Evolutionary conservation across 2,888 invertebrate species (phyloP).

Genomic region (Hedychridium roseum): DNA sequence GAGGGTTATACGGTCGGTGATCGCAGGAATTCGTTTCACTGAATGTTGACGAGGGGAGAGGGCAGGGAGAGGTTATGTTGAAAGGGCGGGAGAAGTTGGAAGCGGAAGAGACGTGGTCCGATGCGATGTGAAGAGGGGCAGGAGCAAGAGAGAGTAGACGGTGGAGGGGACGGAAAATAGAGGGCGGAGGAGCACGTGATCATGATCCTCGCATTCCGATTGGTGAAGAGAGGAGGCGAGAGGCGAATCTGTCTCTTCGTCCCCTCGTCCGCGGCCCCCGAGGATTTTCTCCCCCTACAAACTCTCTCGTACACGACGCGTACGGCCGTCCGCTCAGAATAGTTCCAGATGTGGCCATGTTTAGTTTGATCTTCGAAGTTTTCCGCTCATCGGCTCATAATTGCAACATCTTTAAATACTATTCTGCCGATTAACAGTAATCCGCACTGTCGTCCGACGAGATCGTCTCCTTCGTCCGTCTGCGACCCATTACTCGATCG

Average conservation of each 20-base stretch:
- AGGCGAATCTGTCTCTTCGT: too few species aligned
- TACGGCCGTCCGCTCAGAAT: conserved; percentile 55
- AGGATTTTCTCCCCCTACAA: conserved; percentile 31
- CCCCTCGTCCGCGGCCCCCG: conserved; percentile 2
- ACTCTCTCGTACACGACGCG: conserved; percentile 29
- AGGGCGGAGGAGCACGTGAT: conserved; percentile 38
- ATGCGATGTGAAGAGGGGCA: not conserved
- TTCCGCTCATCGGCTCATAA: conserved; percentile 49
- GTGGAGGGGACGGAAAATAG: conserved; percentile 20
- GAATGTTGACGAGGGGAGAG: conserved; percentile 11
- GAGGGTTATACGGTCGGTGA: not conserved
- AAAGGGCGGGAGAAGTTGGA: not conserved
- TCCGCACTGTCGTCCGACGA: too few species aligned
- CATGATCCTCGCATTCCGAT: conserved; percentile 24
- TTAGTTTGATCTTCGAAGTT: conserved; percentile 63
- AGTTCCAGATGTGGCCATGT: conserved; percentile 65
- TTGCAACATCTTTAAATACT: conserved; percentile 40
- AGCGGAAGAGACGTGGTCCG: conserved; percentile 1
- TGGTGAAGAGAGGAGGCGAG: conserved; percentile 38
- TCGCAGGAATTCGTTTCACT: conserved; percentile 31
- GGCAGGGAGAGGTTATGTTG: not conserved
- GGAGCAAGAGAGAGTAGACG: not conserved
- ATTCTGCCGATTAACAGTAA: not conserved
- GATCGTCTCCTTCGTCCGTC: not conserved
- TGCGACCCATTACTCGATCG: not conserved